A percentile compares a stretch with the other conserved stretches of the same genome.
Conservation (phyloP, 2,113 vertebrate genomes). For the Romanogobio albipinnatus region DNA sequence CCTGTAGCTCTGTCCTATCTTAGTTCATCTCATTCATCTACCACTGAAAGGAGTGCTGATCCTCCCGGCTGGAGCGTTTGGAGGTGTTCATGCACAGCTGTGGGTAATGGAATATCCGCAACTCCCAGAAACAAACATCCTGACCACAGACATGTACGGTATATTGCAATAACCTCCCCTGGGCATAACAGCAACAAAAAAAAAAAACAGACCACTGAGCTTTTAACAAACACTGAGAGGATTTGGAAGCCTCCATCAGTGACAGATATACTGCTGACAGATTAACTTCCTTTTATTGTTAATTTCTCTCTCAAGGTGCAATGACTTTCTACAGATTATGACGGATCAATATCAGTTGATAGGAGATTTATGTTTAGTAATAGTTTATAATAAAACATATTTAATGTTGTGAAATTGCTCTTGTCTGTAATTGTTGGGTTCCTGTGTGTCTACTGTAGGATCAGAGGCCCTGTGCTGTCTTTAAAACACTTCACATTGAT, state of each 20-base stretch:
- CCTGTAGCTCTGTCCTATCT: constrained; percentile 4
- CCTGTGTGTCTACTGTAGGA: background rate
- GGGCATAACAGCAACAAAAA: background rate
- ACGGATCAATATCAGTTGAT: constrained; percentile 8
- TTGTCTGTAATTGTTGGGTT: background rate
- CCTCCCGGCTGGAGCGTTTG: background rate
- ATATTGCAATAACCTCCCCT: background rate
- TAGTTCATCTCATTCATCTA: constrained; percentile 28
- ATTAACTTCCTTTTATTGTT: background rate
- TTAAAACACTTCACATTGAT: background rate
- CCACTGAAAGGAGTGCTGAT: constrained; percentile 24
- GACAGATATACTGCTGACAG: background rate
- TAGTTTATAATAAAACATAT: background rate
- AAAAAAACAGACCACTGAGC: background rate
- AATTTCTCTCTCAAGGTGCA: background rate
- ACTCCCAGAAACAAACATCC: constrained; percentile 23
- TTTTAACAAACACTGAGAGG: background rate
- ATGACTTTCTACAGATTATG: background rate
- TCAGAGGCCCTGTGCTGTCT: background rate
- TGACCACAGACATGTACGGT: constrained; percentile 11
- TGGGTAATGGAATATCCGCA: constrained; percentile 25
- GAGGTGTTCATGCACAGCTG: constrained; percentile 27
- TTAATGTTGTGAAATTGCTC: background rate
- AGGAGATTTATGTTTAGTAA: background rate
- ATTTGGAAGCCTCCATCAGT: background rate